Percentiles rank a stretch among this genome's conserved stretches.
Conservation (phyloP, 2,888 invertebrate genomes). For the Agriopis marginaria region DNA sequence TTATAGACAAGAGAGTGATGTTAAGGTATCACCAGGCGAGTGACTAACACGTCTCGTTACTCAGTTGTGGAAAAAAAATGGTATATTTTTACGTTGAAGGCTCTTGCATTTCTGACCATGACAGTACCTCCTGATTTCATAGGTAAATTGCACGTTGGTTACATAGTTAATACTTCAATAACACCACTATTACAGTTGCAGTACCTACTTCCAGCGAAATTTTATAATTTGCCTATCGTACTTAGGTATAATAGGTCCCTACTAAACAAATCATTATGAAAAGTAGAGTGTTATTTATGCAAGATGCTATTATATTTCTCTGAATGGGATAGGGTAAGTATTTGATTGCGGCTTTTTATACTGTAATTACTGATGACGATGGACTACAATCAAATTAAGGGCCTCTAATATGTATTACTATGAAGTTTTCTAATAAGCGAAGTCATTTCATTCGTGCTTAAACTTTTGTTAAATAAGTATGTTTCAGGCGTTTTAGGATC, state of each 20-base stretch:
- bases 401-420: neutral
- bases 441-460: neutral
- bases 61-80: too few species aligned
- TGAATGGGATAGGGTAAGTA: neutral
- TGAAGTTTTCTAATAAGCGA: neutral
- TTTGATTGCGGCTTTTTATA: neutral
- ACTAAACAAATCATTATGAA: neutral
- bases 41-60: too few species aligned
- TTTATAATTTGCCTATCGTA: neutral
- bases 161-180: neutral
- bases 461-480: neutral
- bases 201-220: neutral
- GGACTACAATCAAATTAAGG: too few species aligned
- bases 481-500: neutral
- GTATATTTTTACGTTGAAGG: too few species aligned
- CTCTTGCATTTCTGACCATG: too few species aligned
- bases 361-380: too few species aligned
- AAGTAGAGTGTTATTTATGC: neutral
- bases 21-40: too few species aligned
- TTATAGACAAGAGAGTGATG: too few species aligned
- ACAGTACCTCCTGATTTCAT: too few species aligned
- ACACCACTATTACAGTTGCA: neutral
- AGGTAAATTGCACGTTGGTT: too few species aligned
- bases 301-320: neutral
- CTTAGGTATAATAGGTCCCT: neutral